Conservation (phyloP, 2,113 vertebrate species). For the Hippocampus abdominalis region DNA sequence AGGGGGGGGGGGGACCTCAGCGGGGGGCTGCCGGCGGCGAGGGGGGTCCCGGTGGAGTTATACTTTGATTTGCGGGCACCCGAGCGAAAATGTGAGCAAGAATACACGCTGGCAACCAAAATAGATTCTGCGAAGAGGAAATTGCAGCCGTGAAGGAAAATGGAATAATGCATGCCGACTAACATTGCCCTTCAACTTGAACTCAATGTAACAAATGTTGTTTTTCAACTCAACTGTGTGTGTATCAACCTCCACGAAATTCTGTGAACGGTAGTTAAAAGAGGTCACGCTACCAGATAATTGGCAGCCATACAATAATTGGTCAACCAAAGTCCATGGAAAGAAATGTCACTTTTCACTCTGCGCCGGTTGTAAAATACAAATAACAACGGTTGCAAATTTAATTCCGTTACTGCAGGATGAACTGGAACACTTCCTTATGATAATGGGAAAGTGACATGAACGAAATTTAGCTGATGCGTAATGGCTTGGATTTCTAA, state of each 20-base stretch:
- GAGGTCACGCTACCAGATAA: no score
- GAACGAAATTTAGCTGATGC: conserved; percentile 8
- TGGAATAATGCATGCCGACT: neutral
- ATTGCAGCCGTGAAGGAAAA: neutral
- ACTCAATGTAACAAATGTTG: neutral
- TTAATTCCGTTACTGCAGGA: conserved; percentile 23
- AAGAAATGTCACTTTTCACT: neutral
- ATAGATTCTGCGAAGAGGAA: neutral
- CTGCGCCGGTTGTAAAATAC: conserved; percentile 1
- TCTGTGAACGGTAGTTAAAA: no score
- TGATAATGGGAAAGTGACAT: conserved; percentile 22
- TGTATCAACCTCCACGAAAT: no score
- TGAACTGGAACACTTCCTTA: conserved; percentile 23
- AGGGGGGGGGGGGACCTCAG: conserved; percentile 8
- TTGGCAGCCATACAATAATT: no score
- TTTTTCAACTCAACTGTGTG: no score
- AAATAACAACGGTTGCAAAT: conserved; percentile 6
- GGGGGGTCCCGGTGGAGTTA: conserved; percentile 17
- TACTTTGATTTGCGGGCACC: conserved; percentile 19
- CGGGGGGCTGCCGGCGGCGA: neutral
- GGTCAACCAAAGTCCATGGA: neutral
- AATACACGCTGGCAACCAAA: neutral
- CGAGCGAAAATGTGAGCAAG: conserved; percentile 14
- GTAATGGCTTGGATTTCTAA: conserved; percentile 37
- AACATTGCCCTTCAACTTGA: no score